These are phyloP conservation scores for Alauda arvensis DNA, from an alignment of 2,797 vertebrate species.

Conservation along the genomic window DNA sequence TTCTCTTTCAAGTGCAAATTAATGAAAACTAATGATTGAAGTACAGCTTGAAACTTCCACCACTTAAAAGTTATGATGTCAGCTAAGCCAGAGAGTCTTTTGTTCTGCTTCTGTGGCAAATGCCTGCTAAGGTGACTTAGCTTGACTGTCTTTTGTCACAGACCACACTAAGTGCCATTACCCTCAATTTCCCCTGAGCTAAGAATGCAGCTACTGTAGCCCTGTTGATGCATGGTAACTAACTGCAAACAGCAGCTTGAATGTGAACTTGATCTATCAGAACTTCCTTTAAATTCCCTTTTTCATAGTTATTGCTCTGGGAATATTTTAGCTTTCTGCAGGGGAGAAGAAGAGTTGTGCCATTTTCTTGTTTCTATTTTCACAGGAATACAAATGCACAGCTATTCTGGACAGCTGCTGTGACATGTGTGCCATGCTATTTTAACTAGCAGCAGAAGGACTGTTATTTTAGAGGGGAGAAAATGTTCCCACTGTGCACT, in stretches of 20 bases:
- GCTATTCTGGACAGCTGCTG: not conserved
- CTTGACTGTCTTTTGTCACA: not conserved
- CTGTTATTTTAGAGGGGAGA: not conserved
- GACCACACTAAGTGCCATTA: not conserved
- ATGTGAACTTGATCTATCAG: not conserved
- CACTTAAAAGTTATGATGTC: not conserved
- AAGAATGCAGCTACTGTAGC: not conserved
- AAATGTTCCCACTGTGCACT: not conserved
- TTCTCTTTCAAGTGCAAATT: not conserved
- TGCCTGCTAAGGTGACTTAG: not conserved
- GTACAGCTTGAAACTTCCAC: not conserved
- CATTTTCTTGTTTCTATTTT: not conserved
- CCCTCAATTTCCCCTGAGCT: not conserved
- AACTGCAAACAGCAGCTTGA: not conserved
- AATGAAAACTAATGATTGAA: not conserved
- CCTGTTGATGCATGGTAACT: not conserved
- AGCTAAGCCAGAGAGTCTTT: not conserved
- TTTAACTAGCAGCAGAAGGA: constrained; percentile 7
- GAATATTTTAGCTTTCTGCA: constrained; percentile 23
- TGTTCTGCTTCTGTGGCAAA: not conserved
- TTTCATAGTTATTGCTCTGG: not conserved
- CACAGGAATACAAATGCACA: not conserved
- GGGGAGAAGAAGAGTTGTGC: not conserved
- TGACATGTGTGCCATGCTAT: not conserved
- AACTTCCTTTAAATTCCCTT: not conserved